Percentiles rank a stretch among this genome's conserved stretches.
phyloP scores from a whole-genome alignment of 1,140 invertebrate genomes.

The Pseudomyrmex pallidus region DNA sequence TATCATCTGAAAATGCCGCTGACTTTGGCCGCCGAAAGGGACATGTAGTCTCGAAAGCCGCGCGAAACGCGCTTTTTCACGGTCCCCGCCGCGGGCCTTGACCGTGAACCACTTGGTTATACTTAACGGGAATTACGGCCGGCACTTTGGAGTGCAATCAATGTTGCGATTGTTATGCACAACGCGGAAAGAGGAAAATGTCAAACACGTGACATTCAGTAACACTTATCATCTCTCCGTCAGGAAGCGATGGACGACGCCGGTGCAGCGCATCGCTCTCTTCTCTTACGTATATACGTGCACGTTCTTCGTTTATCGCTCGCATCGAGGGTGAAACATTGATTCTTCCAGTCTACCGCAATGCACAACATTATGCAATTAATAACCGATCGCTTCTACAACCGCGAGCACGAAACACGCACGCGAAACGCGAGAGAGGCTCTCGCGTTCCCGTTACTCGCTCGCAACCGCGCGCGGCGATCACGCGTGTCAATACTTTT shows the following conservation, averaged over 20 bases:
- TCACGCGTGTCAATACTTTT: slow-evolving; percentile 42
- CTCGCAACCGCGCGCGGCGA: slow-evolving; percentile 13
- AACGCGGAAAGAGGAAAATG: not conserved
- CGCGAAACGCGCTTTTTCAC: slow-evolving; percentile 45
- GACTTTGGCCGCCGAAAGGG: slow-evolving; percentile 46
- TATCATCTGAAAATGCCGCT: slow-evolving; percentile 63
- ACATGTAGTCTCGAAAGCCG: slow-evolving; percentile 42
- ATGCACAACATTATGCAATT: slow-evolving; percentile 20
- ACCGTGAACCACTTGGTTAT: slow-evolving; percentile 45
- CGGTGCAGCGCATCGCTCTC: too few relatives aligned
- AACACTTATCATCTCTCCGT: not conserved
- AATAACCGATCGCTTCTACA: slow-evolving; percentile 7
- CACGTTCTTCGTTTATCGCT: not conserved
- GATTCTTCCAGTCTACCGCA: not conserved
- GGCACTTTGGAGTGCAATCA: not conserved
- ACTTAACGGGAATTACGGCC: slow-evolving; percentile 46
- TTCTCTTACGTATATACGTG: too few relatives aligned
- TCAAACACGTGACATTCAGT: not conserved
- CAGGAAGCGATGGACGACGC: not conserved
- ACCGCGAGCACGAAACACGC: not conserved
- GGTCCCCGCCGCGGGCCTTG: slow-evolving; percentile 33
- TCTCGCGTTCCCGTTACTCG: slow-evolving; percentile 48
- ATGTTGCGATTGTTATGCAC: not conserved
- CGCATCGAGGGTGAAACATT: not conserved
- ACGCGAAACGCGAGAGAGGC: not conserved